Evolutionary conservation across 2,113 vertebrate genomes (phyloP).

Genomic region (Irena cyanogastra): DNA sequence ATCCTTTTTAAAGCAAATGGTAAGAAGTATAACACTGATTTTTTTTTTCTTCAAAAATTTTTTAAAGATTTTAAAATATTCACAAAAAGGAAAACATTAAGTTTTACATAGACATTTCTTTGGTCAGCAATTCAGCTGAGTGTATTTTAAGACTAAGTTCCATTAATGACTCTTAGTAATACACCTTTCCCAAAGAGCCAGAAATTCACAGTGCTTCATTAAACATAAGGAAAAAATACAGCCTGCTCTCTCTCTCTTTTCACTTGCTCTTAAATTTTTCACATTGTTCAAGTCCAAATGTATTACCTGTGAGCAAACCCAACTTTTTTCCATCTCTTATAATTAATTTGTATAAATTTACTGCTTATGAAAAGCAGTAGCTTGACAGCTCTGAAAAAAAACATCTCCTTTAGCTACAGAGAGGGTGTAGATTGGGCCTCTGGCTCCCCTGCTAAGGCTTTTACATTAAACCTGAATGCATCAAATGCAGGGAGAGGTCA

Average conservation of each 20-base stretch:
- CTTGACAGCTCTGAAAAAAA: constrained; percentile 30
- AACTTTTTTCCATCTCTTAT: constrained; percentile 17
- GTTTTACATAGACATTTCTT: constrained; percentile 40
- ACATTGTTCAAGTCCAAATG: constrained; percentile 18
- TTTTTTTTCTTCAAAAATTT: constrained; percentile 24
- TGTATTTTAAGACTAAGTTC: constrained; percentile 50
- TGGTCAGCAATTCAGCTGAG: constrained; percentile 31
- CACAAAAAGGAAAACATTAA: constrained; percentile 56
- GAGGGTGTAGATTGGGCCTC: background rate
- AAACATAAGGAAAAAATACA: constrained; percentile 31
- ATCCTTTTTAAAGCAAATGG: constrained; percentile 65
- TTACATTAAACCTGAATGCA: background rate
- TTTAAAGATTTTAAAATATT: constrained; percentile 57
- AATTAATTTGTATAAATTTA: constrained; percentile 45
- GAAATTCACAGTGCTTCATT: constrained; percentile 52
- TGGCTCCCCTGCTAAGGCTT: background rate
- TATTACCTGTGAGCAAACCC: constrained; percentile 18
- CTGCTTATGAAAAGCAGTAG: constrained; percentile 1
- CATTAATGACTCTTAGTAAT: constrained; percentile 58
- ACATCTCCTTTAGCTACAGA: background rate
- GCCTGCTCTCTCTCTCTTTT: background rate
- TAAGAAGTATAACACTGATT: constrained; percentile 17
- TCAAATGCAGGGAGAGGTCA: background rate
- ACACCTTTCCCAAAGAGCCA: constrained; percentile 53
- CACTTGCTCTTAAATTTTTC: constrained; percentile 44